Conservation (phyloP, 2,797 vertebrate species). For the Scolopax bukidnonensis region DNA sequence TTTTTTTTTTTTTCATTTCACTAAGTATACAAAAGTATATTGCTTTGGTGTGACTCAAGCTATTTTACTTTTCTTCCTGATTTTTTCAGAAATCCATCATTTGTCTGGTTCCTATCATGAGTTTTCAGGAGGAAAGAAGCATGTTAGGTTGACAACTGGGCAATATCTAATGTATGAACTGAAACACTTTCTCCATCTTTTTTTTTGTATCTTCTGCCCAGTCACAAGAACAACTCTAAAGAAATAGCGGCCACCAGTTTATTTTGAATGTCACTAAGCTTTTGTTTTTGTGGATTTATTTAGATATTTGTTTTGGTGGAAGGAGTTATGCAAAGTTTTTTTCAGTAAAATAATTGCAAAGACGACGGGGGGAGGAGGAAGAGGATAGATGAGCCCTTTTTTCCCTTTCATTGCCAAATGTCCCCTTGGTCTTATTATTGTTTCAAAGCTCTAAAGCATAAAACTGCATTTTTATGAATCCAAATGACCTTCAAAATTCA, state of each 20-base stretch:
- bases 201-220: neutral
- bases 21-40: neutral
- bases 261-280: neutral
- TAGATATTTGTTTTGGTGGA: accelerated
- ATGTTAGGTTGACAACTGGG: neutral
- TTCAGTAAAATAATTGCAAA: slow-evolving; percentile 28
- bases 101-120: neutral
- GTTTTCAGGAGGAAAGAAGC: neutral
- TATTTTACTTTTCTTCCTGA: neutral
- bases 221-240: neutral
- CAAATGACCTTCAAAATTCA: slow-evolving; percentile 78
- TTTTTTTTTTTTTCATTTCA: neutral
- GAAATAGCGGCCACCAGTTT: neutral
- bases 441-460: slow-evolving; percentile 73
- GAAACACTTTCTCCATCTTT: neutral
- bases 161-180: neutral
- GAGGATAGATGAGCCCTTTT: neutral
- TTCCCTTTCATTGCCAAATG: neutral
- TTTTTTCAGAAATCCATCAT: neutral
- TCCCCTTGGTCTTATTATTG: slow-evolving; percentile 62
- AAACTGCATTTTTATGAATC: slow-evolving; percentile 75
- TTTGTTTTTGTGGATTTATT: neutral
- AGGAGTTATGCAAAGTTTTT: neutral
- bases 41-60: neutral
- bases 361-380: neutral